Conservation (phyloP, 2,113 vertebrate species). For the Lycocorax pyrrhopterus region DNA sequence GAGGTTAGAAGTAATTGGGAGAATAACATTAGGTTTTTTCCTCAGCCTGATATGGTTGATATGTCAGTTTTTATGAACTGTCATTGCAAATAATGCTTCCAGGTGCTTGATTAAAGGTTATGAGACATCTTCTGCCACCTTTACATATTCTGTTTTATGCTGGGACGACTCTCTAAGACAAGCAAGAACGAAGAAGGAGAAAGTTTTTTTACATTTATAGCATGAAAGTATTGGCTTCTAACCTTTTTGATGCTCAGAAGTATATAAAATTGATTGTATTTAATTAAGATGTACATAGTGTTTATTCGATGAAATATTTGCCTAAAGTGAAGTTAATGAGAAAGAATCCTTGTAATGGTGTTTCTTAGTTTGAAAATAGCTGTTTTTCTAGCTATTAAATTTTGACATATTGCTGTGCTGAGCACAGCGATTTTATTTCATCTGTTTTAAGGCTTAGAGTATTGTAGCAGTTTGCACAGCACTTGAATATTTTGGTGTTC, state of each 20-base stretch:
- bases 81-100: not conserved
- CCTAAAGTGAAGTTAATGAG: slow-evolving; percentile 33
- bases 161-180: not conserved
- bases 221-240: not conserved
- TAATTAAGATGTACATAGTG: slow-evolving; percentile 44
- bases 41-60: not conserved
- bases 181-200: not conserved
- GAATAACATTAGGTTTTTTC: not conserved
- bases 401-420: slow-evolving; percentile 18
- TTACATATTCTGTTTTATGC: not conserved
- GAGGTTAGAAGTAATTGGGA: slow-evolving; percentile 9
- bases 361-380: slow-evolving; percentile 16
- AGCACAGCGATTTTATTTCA: slow-evolving; percentile 6
- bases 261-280: not conserved
- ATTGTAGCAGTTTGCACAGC: not conserved
- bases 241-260: not conserved
- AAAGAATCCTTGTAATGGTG: slow-evolving; percentile 14
- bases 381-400: slow-evolving; percentile 15
- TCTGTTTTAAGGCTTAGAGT: not conserved
- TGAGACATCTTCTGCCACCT: not conserved
- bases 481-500: slow-evolving; percentile 14
- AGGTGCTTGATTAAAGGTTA: not conserved
- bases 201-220: not conserved
- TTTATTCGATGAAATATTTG: slow-evolving; percentile 47
- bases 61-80: not conserved